These are phyloP conservation scores for Anoplopoma fimbria DNA, from an alignment of 2,113 vertebrate genomes.

Conservation along the genomic window DNA sequence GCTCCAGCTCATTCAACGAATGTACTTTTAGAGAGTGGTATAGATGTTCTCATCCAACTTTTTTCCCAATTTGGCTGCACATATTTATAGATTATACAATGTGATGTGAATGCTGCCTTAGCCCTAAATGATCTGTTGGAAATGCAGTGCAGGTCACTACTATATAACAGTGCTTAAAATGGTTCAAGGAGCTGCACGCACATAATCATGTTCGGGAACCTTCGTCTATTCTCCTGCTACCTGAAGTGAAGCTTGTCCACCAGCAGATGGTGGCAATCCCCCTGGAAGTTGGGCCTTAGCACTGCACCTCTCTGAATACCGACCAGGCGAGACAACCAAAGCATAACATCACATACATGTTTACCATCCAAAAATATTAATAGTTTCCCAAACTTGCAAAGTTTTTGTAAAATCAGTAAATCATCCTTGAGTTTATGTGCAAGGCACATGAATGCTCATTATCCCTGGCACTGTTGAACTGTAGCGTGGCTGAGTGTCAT, in stretches of 20 bases:
- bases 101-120: neutral
- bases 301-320: neutral
- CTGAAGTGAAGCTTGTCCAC: constrained; percentile 2
- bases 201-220: neutral
- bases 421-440: constrained; percentile 31
- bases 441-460: constrained; percentile 1
- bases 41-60: too few relatives aligned
- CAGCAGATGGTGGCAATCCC: constrained; percentile 61
- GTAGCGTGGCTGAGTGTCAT: constrained; percentile 60
- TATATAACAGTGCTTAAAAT: neutral
- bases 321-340: constrained; percentile 3
- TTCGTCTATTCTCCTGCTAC: neutral
- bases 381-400: neutral
- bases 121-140: neutral
- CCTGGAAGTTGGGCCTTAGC: neutral
- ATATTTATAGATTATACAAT: neutral
- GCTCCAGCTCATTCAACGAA: neutral
- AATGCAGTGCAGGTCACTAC: neutral
- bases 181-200: neutral
- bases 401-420: constrained; percentile 18
- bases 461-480: constrained; percentile 36
- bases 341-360: neutral
- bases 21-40: neutral
- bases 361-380: neutral
- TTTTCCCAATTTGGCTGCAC: neutral